Base-by-base conservation (phyloP, 2,113 vertebrate genomes). In the Aramus guarauna region DNA sequence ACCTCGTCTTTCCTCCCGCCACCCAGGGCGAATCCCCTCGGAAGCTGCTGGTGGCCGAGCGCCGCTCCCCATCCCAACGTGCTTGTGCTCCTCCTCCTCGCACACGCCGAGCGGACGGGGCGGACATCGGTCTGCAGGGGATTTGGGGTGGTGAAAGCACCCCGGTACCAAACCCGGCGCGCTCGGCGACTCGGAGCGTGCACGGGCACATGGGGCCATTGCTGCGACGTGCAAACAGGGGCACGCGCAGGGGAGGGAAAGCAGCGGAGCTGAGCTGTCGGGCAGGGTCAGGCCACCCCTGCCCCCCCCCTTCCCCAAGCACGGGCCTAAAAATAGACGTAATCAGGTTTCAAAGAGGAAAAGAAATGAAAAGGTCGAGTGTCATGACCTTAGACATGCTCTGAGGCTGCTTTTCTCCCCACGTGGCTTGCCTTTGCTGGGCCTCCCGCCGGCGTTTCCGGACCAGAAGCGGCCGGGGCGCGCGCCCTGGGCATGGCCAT, bases 301-400 rank as follows among this genome's bases (percentile, higher is more conserved):
- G 55, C 73, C 85, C 75, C 53, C 75, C 59, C n/a, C 79, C 92
- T 92, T 88, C 89, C 87, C 74, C 9, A 6, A 67, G 69, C 87
- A 93, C 1, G 1, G 58, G 76, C 92, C 95, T 97, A 96, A 97
- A 97, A 97, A 96, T 97, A 97, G 97, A 76, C 0, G 64, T 97
- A 97, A 96, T 97, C 96, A 87, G 89, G 93, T 97, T 97, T 97
- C 97, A 97, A 96, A 97, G 96, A 97, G 79, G 77, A 96, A 96
- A 93, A 96, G 77, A 94, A 97, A 96, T 55, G 55, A 81, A 94
- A 74, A 93, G 96, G 97, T 97, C 89, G 18, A 80, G 89, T 95
- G 97, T 97, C 96, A 45, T 0, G 89, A 97, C 96, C 96, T 92
- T 72, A 82, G 96, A 43, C 90, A 48, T 92, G 92, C 95, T 96